Evolutionary conservation across 53 echinoderm and acorn worm species (phyloP), one percentile per base, ranked within the genome.

Genomic region (Astropecten irregularis): DNA sequence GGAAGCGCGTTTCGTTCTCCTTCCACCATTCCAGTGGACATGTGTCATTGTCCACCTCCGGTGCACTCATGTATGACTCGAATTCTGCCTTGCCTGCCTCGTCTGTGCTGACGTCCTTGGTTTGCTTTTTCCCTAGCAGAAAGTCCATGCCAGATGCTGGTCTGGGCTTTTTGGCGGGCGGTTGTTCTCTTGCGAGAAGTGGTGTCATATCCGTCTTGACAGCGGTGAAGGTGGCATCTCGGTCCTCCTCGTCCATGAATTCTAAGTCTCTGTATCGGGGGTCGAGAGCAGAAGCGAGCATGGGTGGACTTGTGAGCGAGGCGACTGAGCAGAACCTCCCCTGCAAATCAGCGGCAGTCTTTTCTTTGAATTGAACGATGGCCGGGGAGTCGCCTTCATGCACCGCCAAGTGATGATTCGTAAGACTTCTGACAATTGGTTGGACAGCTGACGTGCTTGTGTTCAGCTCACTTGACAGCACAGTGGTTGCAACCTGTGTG

Each of bases 21-120:
- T 35, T 46, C 88, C 88, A 71, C 82, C 82, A 88, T 30, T 10
- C 13, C 5, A 49, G 3, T 20, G 88, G 82, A 38, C 25, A 22
- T 1, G 23, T 42, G 8, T 9, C n/a, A 11, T 35, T 3, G n/a
- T 3, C 19, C 2, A 19, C 67, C 36, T 16, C 3, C 33, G 9
- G 3, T 9, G 33, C 2, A 1, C 26, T 21, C 36, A 68, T 3
- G 10, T 40, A 61, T 1, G 15, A 0, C 2, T 13, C 14, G 33
- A 32, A 30, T 33, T 61, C 61, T n/a, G n/a, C n/a, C n/a, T 66
- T 27, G 28, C 28, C 28, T 25, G 9, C 58, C 7, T 58, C 6
- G 5, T 27, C 18, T 23, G 15, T 23, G 25, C 3, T 58, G 26
- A 58, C 13, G n/a, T n/a, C n/a, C n/a, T n/a, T n/a, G n/a, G n/a